Evolutionary conservation across 2,888 invertebrate genomes (phyloP), one percentile per base, ranked within the genome.

Genomic region (Osmoderma eremita): DNA sequence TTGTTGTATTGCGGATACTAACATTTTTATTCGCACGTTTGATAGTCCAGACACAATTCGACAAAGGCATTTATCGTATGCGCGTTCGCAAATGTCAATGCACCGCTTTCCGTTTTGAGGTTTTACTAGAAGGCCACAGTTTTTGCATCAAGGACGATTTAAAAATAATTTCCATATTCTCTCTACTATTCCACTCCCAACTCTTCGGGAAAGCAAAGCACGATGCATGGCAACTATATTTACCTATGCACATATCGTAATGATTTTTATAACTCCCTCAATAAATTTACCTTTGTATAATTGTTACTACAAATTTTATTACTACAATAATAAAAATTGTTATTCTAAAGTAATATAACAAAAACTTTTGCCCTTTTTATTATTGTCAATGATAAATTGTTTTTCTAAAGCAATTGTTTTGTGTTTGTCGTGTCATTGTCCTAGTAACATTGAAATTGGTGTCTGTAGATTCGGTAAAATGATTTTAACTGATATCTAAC

Each of bases 81-180:
- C 45, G 24, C 45, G 30, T 58, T 58, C 45, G 58, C 45, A 15
- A 45, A 58, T 45, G 58, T 58, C 58, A 58, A 58, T 58, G 58
- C 58, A 58, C 58, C 42, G 58, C 24, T 58, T 58, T 58, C 58
- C 58, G 58, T 58, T 58, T 58, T 58, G 58, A 45, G 58, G 58
- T 58, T 58, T 58, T 45, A 30, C 42, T 58, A 17, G 58, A 58
- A 45, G 58, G 45, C 58, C 39, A 58, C 24, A 36, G 53, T 58
- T 58, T 58, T 22, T 45, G 45, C 58, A 48, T 48, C 48, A 48
- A 48, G 48, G 48, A 48, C 48, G 48, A 18, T 20, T 20, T 48
- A 20, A 48, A 48, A 48, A 48, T 48, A 48, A 48, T 48, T 48
- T 18, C 20, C 18, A 48, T 48, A 17, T 48, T 48, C 48, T 30